Base-by-base conservation (phyloP, 1,140 invertebrate genomes). In the Heliconius eleuchia region DNA sequence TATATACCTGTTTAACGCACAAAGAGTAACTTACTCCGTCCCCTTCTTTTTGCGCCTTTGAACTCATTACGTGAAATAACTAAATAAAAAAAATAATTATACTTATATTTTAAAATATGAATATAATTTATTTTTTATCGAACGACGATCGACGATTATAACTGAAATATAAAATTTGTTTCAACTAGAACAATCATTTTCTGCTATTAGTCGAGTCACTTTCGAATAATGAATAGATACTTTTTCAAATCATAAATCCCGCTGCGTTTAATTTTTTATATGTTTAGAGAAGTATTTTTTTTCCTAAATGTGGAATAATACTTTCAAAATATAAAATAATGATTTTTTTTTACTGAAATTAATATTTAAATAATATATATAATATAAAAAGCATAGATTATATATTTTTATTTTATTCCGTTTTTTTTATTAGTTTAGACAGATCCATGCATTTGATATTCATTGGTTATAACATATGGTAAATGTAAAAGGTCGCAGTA, bases 401-500 rank as follows among this genome's bases (percentile, higher is more conserved):
- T 46, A 55, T 1, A 23, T 0, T 27, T 60, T 60, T 60, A 23
- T 60, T 66, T 57, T 57, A 23, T n/a, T 23, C 8, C 0, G 55
- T n/a, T 34, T 34, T 27, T 74, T 11, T 66, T 66, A 66, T 66
- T 42, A 52, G 16, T 30, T 27, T 66, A 66, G 60, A 30, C 60
- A 66, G 60, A 3, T 66, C 27, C 57, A 66, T 27, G 57, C 57
- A 11, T 66, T 27, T 66, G 9, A 30, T 30, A 27, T 16, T 66
- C 60, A 66, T 3, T 42, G 57, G 74, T 66, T 66, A 66, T 76
- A 76, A 76, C 57, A 76, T 76, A 76, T 66, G 37, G 57, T 76
- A 76, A 76, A 76, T 76, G 74, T 76, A 70, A 76, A 70, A 76
- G 74, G 57, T 76, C 74, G 23, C 46, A 30, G 39, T 74, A 66